Percentiles rank a stretch among this genome's conserved stretches.
Evolutionary conservation across 1,140 invertebrate species (phyloP).

Genomic region (Nephila pilipes): DNA sequence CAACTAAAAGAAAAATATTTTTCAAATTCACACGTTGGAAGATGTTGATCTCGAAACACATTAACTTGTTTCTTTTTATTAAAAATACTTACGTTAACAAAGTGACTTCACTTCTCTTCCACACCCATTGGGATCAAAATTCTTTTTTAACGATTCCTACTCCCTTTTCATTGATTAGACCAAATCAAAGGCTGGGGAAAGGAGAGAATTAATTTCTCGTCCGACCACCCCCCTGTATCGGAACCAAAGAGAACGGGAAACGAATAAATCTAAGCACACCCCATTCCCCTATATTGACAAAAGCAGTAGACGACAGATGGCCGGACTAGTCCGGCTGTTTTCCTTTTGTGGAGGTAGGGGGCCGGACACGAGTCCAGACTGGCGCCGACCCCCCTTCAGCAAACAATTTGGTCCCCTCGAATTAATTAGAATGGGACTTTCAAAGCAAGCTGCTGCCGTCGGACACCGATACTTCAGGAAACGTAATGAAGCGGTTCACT

Average conservation of each 20-base stretch:
- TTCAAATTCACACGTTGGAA: too few relatives aligned
- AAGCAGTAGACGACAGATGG: background rate
- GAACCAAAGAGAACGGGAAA: background rate
- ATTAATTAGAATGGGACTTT: conserved; percentile 2
- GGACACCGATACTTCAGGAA: background rate
- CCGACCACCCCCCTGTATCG: background rate
- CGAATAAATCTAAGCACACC: background rate
- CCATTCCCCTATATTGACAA: background rate
- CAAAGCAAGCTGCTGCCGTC: conserved; percentile 20
- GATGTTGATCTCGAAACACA: too few relatives aligned
- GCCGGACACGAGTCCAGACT: conserved; percentile 17
- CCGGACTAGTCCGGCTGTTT: background rate
- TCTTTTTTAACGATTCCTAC: background rate
- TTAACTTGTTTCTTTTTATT: too few relatives aligned
- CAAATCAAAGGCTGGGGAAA: background rate
- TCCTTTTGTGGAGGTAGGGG: background rate
- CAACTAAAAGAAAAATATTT: too few relatives aligned
- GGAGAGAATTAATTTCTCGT: background rate
- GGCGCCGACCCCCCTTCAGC: conserved; percentile 24
- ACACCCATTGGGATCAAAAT: too few relatives aligned
- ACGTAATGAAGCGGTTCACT: background rate
- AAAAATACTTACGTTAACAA: too few relatives aligned
- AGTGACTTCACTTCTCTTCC: too few relatives aligned
- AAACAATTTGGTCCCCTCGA: background rate
- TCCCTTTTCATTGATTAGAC: too few relatives aligned